phyloP scores from a whole-genome alignment of 2,888 invertebrate species.

The Caenorhabditis wallacei region DNA sequence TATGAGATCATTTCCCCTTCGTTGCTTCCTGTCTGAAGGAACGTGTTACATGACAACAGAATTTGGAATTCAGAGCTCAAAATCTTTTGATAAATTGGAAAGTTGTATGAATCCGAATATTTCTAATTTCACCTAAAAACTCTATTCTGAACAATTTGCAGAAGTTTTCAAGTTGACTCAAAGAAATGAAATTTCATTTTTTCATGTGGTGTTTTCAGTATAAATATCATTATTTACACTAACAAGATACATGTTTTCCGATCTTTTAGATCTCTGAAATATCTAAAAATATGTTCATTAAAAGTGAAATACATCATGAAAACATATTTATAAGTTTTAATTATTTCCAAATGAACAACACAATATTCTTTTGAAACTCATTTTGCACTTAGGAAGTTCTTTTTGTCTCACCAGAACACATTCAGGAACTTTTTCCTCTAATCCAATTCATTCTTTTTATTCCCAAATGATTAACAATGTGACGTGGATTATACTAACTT shows the following conservation, averaged over 20 bases:
- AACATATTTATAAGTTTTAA: background rate
- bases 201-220: background rate
- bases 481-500: slow-evolving; percentile 35
- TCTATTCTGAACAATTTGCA: too few species aligned
- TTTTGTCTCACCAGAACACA: background rate
- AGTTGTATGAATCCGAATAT: too few species aligned
- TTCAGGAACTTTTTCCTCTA: background rate
- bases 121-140: too few species aligned
- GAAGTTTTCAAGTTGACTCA: background rate
- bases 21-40: too few species aligned
- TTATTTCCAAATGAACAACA: background rate
- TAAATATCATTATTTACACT: background rate
- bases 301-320: background rate
- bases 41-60: too few species aligned
- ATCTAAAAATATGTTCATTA: slow-evolving; percentile 1
- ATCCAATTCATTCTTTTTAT: slow-evolving; percentile 22
- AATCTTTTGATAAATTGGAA: too few species aligned
- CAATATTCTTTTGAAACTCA: too few species aligned
- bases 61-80: too few species aligned
- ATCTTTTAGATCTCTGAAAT: slow-evolving; percentile 7
- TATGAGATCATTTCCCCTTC: too few species aligned
- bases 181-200: background rate
- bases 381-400: background rate
- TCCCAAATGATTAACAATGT: slow-evolving; percentile 37
- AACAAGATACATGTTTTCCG: background rate